Percentiles rank a stretch among this genome's conserved stretches.
phyloP scores from a whole-genome alignment of 2,888 invertebrate species.

The Druceiella hillmani region DNA sequence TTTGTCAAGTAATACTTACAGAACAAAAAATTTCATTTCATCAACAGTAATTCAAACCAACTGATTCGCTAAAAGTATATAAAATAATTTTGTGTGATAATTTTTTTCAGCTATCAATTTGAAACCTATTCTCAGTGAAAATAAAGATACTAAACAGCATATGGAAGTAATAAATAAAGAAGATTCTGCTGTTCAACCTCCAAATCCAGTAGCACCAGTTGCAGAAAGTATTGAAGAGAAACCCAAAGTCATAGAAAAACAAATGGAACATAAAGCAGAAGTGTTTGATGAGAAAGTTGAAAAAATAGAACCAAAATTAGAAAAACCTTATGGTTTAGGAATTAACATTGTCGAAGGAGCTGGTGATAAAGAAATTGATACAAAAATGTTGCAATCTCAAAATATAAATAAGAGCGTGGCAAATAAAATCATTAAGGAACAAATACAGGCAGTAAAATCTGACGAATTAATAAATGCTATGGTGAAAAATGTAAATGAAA shows the following conservation, averaged over 20 bases:
- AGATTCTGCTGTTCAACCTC: slow-evolving; percentile 44
- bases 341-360: slow-evolving; percentile 11
- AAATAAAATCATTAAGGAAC: slow-evolving; percentile 30
- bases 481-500: slow-evolving; percentile 28
- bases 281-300: slow-evolving; percentile 37
- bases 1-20: too few relatives aligned
- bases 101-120: slow-evolving; percentile 28
- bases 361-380: slow-evolving; percentile 15
- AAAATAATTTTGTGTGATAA: slow-evolving; percentile 9
- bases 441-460: slow-evolving; percentile 27
- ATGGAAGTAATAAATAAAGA: slow-evolving; percentile 27
- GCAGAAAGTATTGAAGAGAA: slow-evolving; percentile 21
- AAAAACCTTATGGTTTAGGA: slow-evolving; percentile 24
- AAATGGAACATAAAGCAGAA: slow-evolving; percentile 17
- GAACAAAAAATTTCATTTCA: too few relatives aligned
- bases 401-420: slow-evolving; percentile 32
- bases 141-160: slow-evolving; percentile 23
- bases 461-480: slow-evolving; percentile 27
- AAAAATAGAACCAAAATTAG: slow-evolving; percentile 32
- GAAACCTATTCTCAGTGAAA: slow-evolving; percentile 28
- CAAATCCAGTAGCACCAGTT: slow-evolving; percentile 45
- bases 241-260: slow-evolving; percentile 16
- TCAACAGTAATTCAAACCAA: too few relatives aligned
- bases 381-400: slow-evolving; percentile 17
- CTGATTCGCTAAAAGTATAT: too few relatives aligned